phyloP scores from a whole-genome alignment of 2,888 invertebrate genomes.

The Dynastes hyllus region DNA sequence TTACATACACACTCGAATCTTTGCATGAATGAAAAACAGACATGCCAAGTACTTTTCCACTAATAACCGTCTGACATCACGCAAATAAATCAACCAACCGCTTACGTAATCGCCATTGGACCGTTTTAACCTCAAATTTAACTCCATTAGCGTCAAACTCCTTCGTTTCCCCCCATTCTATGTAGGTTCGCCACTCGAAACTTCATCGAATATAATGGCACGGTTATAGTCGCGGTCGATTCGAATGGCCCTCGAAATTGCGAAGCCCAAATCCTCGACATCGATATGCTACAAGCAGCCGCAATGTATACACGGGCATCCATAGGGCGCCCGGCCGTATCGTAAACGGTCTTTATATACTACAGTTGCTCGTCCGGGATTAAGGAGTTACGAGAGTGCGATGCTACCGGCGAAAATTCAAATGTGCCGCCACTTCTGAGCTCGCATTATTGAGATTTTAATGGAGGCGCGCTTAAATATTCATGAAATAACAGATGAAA shows the following conservation, averaged over 20 bases:
- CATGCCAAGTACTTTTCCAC: not conserved
- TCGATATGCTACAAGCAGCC: not conserved
- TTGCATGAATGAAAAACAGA: not conserved
- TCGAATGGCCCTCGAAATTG: not conserved
- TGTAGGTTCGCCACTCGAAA: not conserved
- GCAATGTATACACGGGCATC: not conserved
- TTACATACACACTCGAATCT: not conserved
- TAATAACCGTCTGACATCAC: not conserved
- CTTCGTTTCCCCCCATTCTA: not conserved
- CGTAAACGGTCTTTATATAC: conserved; percentile 7
- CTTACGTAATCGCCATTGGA: conserved; percentile 28
- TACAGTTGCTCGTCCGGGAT: conserved; percentile 5
- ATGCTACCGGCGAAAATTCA: conserved; percentile 11
- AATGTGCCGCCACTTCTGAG: conserved; percentile 21
- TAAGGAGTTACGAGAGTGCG: conserved; percentile 11
- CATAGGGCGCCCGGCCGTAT: not conserved
- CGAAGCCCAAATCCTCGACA: not conserved
- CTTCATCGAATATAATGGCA: conserved; percentile 4
- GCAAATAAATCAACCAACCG: conserved; percentile 26
- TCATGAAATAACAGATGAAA: conserved; percentile 43
- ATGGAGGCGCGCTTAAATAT: conserved; percentile 43
- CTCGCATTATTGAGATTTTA: conserved; percentile 39
- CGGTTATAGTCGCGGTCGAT: not conserved
- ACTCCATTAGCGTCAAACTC: conserved; percentile 26
- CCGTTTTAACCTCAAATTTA: conserved; percentile 19